A percentile compares a stretch with the other conserved stretches of the same genome.
Evolutionary conservation across 2,797 vertebrate genomes (phyloP).

Genomic region (Scomberomorus guttatus): DNA sequence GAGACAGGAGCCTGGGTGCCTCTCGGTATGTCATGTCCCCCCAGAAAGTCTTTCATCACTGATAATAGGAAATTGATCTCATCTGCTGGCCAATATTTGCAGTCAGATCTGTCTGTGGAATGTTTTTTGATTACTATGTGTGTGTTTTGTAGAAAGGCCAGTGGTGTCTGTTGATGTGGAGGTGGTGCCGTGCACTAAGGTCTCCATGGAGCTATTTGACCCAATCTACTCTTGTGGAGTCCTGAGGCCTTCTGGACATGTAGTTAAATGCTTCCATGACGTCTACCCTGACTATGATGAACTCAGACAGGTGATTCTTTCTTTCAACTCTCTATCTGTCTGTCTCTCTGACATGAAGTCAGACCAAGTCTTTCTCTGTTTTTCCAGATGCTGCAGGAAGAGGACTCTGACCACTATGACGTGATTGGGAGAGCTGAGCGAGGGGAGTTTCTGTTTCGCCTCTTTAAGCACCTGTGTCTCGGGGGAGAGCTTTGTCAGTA

Average conservation of each 20-base stretch:
- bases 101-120: slow-evolving; percentile 18
- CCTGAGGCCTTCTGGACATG: slow-evolving; percentile 67
- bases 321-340: not conserved
- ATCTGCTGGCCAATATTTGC: slow-evolving; percentile 37
- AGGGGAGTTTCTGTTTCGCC: slow-evolving; percentile 83
- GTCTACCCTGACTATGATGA: slow-evolving; percentile 73
- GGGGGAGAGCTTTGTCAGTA: slow-evolving; percentile 87
- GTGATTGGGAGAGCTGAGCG: slow-evolving; percentile 73
- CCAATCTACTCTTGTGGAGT: slow-evolving; percentile 76
- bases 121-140: slow-evolving; percentile 23
- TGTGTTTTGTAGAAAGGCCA: slow-evolving; percentile 63
- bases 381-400: slow-evolving; percentile 82
- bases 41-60: slow-evolving; percentile 41
- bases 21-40: slow-evolving; percentile 70
- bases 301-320: slow-evolving; percentile 70
- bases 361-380: not conserved
- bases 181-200: slow-evolving; percentile 69
- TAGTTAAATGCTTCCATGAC: slow-evolving; percentile 75
- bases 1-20: slow-evolving; percentile 46
- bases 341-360: not conserved
- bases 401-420: slow-evolving; percentile 80
- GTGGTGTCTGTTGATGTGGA: slow-evolving; percentile 71
- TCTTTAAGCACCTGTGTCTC: slow-evolving; percentile 85
- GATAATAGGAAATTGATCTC: slow-evolving; percentile 44
- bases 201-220: slow-evolving; percentile 82